Evolutionary conservation across 1,140 invertebrate genomes (phyloP), one percentile per base, ranked within the genome.

Genomic region (Ips nitidus): DNA sequence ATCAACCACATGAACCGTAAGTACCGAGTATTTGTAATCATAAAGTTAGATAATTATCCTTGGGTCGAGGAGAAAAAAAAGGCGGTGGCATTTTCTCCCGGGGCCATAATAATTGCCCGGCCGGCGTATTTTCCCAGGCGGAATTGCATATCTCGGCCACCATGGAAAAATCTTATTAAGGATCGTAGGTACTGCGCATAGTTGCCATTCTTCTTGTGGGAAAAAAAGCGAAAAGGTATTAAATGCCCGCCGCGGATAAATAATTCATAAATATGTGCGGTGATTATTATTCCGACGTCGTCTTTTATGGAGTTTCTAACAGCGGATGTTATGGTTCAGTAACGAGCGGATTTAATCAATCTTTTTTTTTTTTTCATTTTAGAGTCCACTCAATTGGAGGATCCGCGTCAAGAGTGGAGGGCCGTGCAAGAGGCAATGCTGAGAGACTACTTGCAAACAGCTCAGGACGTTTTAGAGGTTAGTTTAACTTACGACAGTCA

Each of bases 1-100:
- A 96, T 98, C 82, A 94, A 98, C 84, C 96, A 98, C 85, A 89
- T 94, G 81, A 95, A 91, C 82, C 93, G 94, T 96, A 85, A 93
- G 94, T 92, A 79, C 57, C 57, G 22, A 22, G 41, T 50, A 39
- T 41, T 62, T 47, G 43, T 60, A 42, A 59, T 22, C 22, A 22
- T 22, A 22, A 22, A 22, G 22, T 22, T 22, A 22, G 22, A 22
- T 22, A 22, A 22, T 22, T 22, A 22, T 22, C 22, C 22, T 22
- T 22, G 22, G 22, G 22, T 22, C 22, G 22, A 22, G 22, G 22
- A 22, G 22, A 22, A 50, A 50, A 8, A 50, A 50, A 22, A 50
- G 22, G 6, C 45, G 45, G 22, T 6, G 45, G 22, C 22, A 50
- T 8, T 50, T 50, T 50, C 45, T 22, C 22, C 22, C 22, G 22